phyloP scores from a whole-genome alignment of 1,140 invertebrate species.

The Colletes latitarsis region DNA sequence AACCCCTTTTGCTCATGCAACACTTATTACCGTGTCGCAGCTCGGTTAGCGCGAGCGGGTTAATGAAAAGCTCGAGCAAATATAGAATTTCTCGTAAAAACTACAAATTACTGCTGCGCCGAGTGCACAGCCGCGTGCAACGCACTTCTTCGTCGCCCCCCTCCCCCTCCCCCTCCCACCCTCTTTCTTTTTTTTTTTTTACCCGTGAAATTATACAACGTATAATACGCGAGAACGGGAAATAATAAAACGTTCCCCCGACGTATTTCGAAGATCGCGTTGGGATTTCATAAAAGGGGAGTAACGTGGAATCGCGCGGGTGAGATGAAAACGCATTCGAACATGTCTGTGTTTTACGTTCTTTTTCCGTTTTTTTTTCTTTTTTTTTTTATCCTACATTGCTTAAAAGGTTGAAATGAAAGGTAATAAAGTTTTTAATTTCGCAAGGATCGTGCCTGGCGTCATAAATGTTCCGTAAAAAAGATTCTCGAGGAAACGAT shows the following conservation, averaged over 20 bases:
- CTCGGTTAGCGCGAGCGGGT: slow-evolving; percentile 66
- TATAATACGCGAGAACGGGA: slow-evolving; percentile 54
- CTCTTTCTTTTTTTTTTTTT: slow-evolving; percentile 34
- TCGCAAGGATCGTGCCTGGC: slow-evolving; percentile 20
- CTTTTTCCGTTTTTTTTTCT: too few relatives aligned
- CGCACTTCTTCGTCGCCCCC: slow-evolving; percentile 17
- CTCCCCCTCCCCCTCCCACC: neutral
- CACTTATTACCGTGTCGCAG: slow-evolving; percentile 70
- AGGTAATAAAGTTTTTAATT: slow-evolving; percentile 42
- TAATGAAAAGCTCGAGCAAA: slow-evolving; percentile 71
- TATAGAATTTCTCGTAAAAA: slow-evolving; percentile 69
- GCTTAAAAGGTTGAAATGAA: slow-evolving; percentile 37
- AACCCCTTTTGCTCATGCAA: slow-evolving; percentile 51
- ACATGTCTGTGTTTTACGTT: slow-evolving; percentile 6
- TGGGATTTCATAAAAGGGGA: slow-evolving; percentile 35
- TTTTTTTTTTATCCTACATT: neutral
- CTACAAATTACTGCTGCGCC: slow-evolving; percentile 64
- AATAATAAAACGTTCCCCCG: slow-evolving; percentile 51
- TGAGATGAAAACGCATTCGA: slow-evolving; percentile 21
- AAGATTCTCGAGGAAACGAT: neutral
- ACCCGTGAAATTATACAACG: slow-evolving; percentile 53
- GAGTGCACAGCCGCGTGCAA: slow-evolving; percentile 40
- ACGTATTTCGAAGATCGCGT: slow-evolving; percentile 55
- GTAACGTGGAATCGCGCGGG: neutral
- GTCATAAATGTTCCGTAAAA: neutral